Conservation (phyloP, 2,113 vertebrate genomes). For the Grantiella picta region DNA sequence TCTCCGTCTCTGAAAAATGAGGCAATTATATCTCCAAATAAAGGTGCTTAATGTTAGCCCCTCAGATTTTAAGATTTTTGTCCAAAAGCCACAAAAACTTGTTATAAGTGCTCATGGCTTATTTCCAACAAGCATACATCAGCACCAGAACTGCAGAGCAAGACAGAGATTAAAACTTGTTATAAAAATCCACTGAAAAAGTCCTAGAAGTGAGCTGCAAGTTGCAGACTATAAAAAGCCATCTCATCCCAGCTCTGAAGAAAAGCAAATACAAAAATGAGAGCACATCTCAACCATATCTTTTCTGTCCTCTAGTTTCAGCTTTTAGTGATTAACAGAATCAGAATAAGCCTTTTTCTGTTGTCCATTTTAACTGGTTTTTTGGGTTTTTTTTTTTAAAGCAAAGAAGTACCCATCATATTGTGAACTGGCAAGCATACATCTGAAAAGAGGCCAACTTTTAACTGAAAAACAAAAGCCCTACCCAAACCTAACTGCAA, state of each 20-base stretch:
- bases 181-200: background rate
- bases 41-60: background rate
- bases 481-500: background rate
- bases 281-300: accelerated
- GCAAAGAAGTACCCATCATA: background rate
- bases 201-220: background rate
- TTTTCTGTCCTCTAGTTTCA: background rate
- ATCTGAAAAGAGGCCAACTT: background rate
- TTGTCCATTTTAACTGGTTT: background rate
- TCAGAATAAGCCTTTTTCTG: background rate
- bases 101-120: background rate
- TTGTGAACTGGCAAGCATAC: background rate
- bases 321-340: background rate
- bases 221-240: background rate
- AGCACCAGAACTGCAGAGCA: background rate
- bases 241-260: background rate
- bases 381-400: background rate
- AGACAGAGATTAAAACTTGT: background rate
- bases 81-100: background rate
- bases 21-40: background rate
- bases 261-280: background rate
- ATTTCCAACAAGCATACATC: background rate
- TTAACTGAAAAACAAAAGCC: background rate
- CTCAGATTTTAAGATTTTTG: background rate
- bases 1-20: background rate